These are phyloP conservation scores for Drosophila colorata DNA, from an alignment of 2,888 invertebrate genomes.

Conservation along the genomic window DNA sequence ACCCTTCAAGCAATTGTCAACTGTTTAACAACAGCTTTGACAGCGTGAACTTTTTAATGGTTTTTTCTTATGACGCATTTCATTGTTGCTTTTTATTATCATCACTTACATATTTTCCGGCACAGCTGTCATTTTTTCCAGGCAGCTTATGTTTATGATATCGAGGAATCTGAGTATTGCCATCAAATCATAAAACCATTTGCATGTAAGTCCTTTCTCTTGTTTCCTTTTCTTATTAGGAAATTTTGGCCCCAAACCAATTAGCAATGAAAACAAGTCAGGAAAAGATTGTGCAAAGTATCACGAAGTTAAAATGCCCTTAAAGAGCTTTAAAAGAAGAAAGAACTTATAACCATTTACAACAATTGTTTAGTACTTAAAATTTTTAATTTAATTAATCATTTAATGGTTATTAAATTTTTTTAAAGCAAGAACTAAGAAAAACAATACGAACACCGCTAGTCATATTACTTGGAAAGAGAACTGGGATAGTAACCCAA, in stretches of 20 bases:
- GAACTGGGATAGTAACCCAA: too few species aligned
- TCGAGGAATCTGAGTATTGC: not conserved
- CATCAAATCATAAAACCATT: constrained; percentile 50
- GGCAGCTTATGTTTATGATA: constrained; percentile 23
- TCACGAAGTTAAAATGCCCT: constrained; percentile 15
- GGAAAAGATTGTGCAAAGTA: not conserved
- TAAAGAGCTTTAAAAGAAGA: not conserved
- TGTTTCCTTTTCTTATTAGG: constrained; percentile 1
- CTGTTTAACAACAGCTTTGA: not conserved
- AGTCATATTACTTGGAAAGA: too few species aligned
- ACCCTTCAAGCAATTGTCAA: not conserved
- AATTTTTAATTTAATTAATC: too few species aligned
- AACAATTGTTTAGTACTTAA: too few species aligned
- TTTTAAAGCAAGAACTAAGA: too few species aligned
- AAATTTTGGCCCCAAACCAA: constrained; percentile 51
- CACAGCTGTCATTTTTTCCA: constrained; percentile 51
- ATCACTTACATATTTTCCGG: not conserved
- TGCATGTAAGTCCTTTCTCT: constrained; percentile 45
- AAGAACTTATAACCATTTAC: too few species aligned
- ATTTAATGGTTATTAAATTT: too few species aligned
- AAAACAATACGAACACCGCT: too few species aligned
- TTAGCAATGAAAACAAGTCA: constrained; percentile 55
- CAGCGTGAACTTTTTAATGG: not conserved
- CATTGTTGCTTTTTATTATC: not conserved
- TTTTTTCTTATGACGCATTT: constrained; percentile 1